Evolutionary conservation across 2,888 invertebrate species (phyloP), one percentile per base, ranked within the genome.

Genomic region (Microctonus hyperodae): DNA sequence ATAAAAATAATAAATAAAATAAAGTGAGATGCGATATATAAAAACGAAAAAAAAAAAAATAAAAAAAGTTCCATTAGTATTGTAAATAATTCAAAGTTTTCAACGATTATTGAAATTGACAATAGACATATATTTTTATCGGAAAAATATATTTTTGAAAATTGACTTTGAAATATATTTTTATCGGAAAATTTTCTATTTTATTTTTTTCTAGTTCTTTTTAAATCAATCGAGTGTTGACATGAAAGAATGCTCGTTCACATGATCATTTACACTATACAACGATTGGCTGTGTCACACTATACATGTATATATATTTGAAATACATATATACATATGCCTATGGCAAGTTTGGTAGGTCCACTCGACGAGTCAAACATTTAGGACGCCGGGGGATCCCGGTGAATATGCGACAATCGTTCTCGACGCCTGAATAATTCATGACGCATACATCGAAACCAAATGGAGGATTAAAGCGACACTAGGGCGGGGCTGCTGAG

Each of bases 401-500:
- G 60, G 70, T 72, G 74, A 73, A 74, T 74, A 74, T 74, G 74
- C 74, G 72, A 68, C 72, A 69, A 72, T 72, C 69, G 71, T 71
- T 59, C 70, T 67, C 62, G 67, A 67, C 70, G 67, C 50, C 69
- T 74, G 74, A 74, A 74, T 74, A 74, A 74, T 74, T 72, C 73
- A 74, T 74, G 70, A 63, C 70, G 69, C 72, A 69, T 72, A 72
- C 70, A 71, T 69, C 64, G 68, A 69, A 69, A 70, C 70, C 73
- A 73, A 71, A 71, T 74, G 72, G 73, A 69, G 74, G 72, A 74
- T 74, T 74, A 74, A 74, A 74, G 74, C 74, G 69, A 74, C 73
- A 72, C 69, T 68, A 68, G 69, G 62, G 59, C n/a, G 22, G 40
- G 40, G 16, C 16, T 35, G 40, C 7, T 37, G 58, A 40, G 58